A percentile compares a stretch with the other conserved stretches of the same genome.
Evolutionary conservation across 1,140 invertebrate genomes (phyloP).

Genomic region (Pogonomyrmex barbatus): DNA sequence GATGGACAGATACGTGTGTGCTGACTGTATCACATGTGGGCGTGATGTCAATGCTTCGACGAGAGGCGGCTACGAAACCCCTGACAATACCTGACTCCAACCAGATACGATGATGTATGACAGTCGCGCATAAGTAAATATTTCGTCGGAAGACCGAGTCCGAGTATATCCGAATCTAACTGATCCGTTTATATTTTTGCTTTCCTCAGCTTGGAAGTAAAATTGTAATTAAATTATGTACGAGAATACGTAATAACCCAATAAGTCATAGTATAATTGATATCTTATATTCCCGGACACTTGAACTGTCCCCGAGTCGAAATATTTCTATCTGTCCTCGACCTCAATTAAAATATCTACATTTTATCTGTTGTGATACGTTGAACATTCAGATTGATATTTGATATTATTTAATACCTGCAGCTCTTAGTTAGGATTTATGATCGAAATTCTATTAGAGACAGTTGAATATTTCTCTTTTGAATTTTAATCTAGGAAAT

Average conservation of each 20-base stretch:
- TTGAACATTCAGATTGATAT: no score
- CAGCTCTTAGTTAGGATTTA: no score
- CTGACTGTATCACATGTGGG: background rate
- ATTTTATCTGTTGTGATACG: no score
- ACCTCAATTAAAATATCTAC: no score
- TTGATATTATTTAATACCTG: no score
- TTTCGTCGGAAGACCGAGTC: background rate
- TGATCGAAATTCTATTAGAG: no score
- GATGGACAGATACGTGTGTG: conserved; percentile 11
- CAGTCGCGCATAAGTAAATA: conserved; percentile 5
- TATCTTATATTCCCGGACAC: background rate
- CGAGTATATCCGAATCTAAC: background rate
- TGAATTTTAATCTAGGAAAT: no score
- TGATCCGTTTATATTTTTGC: background rate
- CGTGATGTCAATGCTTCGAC: conserved; percentile 58
- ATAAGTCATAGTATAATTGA: background rate
- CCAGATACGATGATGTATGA: conserved; percentile 16
- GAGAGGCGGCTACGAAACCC: background rate
- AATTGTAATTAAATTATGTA: conserved; percentile 5
- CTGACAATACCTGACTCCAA: conserved; percentile 2
- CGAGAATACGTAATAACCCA: no score
- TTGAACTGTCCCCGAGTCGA: background rate
- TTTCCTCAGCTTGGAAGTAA: background rate
- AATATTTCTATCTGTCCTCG: no score
- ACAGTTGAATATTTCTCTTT: no score